These are phyloP conservation scores for Oreochromis niloticus DNA, from an alignment of 2,113 vertebrate genomes.

Conservation along the genomic window DNA sequence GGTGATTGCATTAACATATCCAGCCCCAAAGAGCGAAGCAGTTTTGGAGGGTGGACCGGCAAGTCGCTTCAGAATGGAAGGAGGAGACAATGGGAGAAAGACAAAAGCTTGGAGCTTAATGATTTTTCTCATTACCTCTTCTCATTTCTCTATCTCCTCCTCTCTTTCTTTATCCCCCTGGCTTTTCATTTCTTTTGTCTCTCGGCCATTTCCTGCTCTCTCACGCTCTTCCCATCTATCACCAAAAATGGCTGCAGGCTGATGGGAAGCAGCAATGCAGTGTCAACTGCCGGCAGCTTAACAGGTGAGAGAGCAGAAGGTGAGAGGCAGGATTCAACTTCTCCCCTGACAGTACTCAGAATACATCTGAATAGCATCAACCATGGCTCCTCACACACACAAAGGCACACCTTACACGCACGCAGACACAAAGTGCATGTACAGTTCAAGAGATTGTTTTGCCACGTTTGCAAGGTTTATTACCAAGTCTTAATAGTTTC, in stretches of 20 bases:
- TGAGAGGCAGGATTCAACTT: slow-evolving; percentile 6
- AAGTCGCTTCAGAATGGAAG: background rate
- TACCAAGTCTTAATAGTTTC: background rate
- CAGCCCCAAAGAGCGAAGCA: slow-evolving; percentile 21
- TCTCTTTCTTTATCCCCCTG: background rate
- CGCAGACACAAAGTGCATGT: background rate
- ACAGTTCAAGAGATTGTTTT: background rate
- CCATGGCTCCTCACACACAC: background rate
- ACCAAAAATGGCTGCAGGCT: slow-evolving; percentile 11
- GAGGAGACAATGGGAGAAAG: slow-evolving; percentile 26
- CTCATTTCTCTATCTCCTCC: background rate
- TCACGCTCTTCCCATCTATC: background rate
- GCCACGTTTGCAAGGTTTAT: background rate
- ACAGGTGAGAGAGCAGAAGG: slow-evolving; percentile 44
- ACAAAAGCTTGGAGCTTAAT: slow-evolving; percentile 27
- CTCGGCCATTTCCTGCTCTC: background rate
- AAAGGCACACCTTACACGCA: background rate
- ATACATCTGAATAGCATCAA: slow-evolving; percentile 10
- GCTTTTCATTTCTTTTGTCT: background rate
- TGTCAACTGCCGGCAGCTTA: slow-evolving; percentile 2
- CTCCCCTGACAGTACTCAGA: slow-evolving; percentile 16
- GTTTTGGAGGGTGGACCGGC: slow-evolving; percentile 14
- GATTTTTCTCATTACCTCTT: slow-evolving; percentile 36
- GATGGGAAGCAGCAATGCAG: slow-evolving; percentile 22
- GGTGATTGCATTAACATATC: slow-evolving; percentile 71